Percentiles rank a stretch among this genome's conserved stretches.
These are phyloP conservation scores for Hedya salicella DNA, from an alignment of 2,888 invertebrate genomes.

Conservation along the genomic window DNA sequence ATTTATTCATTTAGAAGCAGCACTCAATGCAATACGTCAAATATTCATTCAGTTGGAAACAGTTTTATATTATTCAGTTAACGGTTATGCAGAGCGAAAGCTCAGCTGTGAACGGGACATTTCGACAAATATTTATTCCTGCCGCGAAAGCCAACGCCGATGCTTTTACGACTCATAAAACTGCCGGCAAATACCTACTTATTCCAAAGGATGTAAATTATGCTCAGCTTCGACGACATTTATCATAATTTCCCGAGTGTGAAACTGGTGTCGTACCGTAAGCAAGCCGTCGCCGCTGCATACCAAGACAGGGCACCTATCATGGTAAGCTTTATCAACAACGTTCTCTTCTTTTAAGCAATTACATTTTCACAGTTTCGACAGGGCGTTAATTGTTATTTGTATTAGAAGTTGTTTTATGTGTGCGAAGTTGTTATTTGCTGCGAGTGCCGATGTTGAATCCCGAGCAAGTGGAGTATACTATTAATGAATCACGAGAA, in stretches of 20 bases:
- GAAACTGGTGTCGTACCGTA: neutral
- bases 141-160: conserved; percentile 31
- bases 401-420: too few relatives aligned
- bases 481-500: too few relatives aligned
- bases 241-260: conserved; percentile 18
- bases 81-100: conserved; percentile 19
- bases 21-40: neutral
- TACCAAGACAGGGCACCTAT: too few relatives aligned
- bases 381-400: too few relatives aligned
- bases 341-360: too few relatives aligned
- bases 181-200: conserved; percentile 28
- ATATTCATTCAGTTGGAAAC: conserved; percentile 5
- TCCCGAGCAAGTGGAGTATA: too few relatives aligned
- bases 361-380: too few relatives aligned
- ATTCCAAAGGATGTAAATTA: conserved; percentile 32
- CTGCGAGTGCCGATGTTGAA: too few relatives aligned
- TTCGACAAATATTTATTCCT: conserved; percentile 37
- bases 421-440: too few relatives aligned
- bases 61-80: conserved; percentile 24
- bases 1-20: neutral
- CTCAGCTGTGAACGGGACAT: conserved; percentile 22
- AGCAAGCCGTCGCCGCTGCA: neutral
- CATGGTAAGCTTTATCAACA: too few relatives aligned
- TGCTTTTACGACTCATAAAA: conserved; percentile 38
- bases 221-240: conserved; percentile 23